phyloP scores from a whole-genome alignment of 2,888 invertebrate genomes.

The Eristalinus aeneus region DNA sequence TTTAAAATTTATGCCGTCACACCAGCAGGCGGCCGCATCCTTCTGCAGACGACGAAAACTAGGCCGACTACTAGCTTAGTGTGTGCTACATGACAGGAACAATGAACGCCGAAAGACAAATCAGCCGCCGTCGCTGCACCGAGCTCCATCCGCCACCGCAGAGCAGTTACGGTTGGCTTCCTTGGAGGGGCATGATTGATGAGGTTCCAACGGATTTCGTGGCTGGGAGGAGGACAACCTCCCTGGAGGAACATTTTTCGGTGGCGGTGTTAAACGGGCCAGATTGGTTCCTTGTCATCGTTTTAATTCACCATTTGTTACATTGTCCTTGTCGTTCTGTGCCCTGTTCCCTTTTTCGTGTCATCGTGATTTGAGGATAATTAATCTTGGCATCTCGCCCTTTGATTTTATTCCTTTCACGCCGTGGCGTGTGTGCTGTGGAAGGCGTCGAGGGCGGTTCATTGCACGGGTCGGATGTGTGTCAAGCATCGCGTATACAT shows the following conservation, averaged over 20 bases:
- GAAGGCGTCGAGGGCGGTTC: constrained; percentile 28
- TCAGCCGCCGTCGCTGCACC: constrained; percentile 47
- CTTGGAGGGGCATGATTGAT: constrained; percentile 67
- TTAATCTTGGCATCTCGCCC: constrained; percentile 45
- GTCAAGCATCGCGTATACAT: constrained; percentile 47
- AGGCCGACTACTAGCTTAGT: constrained; percentile 55
- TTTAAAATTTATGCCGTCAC: constrained; percentile 64
- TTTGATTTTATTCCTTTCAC: not conserved
- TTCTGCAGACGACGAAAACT: constrained; percentile 39
- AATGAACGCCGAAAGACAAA: constrained; percentile 68
- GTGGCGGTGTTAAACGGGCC: constrained; percentile 60
- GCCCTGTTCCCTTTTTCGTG: constrained; percentile 42
- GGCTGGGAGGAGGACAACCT: constrained; percentile 11
- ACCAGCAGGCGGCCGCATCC: not conserved
- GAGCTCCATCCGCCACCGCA: not conserved
- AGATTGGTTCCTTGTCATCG: constrained; percentile 69
- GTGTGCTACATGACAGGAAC: constrained; percentile 68
- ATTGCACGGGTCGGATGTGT: constrained; percentile 35
- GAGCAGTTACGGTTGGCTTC: constrained; percentile 27
- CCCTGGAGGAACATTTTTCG: constrained; percentile 44
- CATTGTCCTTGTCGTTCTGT: constrained; percentile 7
- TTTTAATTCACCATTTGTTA: constrained; percentile 69
- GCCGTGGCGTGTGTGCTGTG: not conserved
- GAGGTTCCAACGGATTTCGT: constrained; percentile 45
- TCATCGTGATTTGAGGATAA: constrained; percentile 67